phyloP scores from a whole-genome alignment of 2,888 invertebrate genomes.

The Norana najaformis region DNA sequence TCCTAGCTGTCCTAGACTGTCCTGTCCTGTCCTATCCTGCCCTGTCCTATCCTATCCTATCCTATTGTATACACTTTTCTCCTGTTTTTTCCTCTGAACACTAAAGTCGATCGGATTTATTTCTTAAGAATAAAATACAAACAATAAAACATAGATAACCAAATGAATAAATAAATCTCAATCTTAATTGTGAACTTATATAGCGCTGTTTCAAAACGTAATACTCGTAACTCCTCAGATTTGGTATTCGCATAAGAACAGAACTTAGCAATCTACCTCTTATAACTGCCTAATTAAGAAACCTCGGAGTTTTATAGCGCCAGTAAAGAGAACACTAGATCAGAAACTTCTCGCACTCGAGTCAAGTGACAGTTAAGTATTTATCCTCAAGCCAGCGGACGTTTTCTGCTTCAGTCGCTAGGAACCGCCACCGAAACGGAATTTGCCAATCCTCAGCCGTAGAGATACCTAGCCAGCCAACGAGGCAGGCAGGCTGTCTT shows the following conservation, averaged over 20 bases:
- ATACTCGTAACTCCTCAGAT: no score
- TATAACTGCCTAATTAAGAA: no score
- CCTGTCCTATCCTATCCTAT: not conserved
- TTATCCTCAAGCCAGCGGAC: not conserved
- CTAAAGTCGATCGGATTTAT: no score
- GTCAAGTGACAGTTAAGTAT: not conserved
- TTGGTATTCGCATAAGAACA: no score
- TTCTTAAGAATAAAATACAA: no score
- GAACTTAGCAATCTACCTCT: no score
- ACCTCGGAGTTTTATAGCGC: not conserved
- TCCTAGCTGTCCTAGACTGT: not conserved
- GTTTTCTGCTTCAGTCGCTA: not conserved
- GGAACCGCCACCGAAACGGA: not conserved
- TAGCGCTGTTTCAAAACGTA: no score
- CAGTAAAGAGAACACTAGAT: not conserved
- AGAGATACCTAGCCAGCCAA: not conserved
- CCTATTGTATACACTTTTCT: not conserved
- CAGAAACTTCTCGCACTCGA: not conserved
- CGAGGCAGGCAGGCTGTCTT: not conserved
- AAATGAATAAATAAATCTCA: no score
- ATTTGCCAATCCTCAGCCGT: not conserved
- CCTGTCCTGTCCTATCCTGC: not conserved
- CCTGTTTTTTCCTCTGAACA: no score
- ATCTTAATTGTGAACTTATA: no score
- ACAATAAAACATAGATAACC: no score